Percentiles rank a stretch among this genome's conserved stretches.
Evolutionary conservation across 2,888 invertebrate genomes (phyloP).

Genomic region (Ornithoptera priamus): DNA sequence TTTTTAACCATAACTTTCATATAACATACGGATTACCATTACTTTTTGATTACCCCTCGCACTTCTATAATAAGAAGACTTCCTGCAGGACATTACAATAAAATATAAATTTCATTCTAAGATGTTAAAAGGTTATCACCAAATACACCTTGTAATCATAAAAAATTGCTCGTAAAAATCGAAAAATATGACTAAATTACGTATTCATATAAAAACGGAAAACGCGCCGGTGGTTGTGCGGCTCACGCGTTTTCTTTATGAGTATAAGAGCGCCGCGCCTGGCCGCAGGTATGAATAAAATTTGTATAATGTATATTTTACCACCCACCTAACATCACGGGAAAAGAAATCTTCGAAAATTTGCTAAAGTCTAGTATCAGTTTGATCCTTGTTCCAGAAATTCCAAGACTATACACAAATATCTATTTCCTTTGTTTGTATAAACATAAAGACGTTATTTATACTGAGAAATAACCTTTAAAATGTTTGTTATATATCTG

Average conservation of each 20-base stretch:
- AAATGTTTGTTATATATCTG: too few species aligned
- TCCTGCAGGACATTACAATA: not conserved
- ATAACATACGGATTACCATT: too few species aligned
- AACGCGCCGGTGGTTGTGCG: slow-evolving; percentile 7
- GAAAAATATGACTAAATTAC: slow-evolving; percentile 21
- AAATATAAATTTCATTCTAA: not conserved
- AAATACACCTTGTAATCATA: not conserved
- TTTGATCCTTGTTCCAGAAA: not conserved
- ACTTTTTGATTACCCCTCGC: too few species aligned
- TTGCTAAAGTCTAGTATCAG: not conserved
- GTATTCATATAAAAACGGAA: slow-evolving; percentile 19
- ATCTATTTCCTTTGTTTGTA: too few species aligned
- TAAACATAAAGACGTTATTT: too few species aligned
- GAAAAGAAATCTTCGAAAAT: not conserved
- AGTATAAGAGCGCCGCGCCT: slow-evolving; percentile 8
- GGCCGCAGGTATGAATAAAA: slow-evolving; percentile 23
- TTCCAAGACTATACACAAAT: not conserved
- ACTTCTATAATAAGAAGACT: not conserved
- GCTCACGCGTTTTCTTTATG: slow-evolving; percentile 22
- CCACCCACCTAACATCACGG: slow-evolving; percentile 32
- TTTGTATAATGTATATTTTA: slow-evolving; percentile 38
- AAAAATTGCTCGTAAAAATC: slow-evolving; percentile 12
- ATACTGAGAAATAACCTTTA: too few species aligned
- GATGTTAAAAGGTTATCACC: not conserved
- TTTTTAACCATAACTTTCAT: too few species aligned